Conservation (phyloP, 2,888 invertebrate species). For the Cephonodes hylas region DNA sequence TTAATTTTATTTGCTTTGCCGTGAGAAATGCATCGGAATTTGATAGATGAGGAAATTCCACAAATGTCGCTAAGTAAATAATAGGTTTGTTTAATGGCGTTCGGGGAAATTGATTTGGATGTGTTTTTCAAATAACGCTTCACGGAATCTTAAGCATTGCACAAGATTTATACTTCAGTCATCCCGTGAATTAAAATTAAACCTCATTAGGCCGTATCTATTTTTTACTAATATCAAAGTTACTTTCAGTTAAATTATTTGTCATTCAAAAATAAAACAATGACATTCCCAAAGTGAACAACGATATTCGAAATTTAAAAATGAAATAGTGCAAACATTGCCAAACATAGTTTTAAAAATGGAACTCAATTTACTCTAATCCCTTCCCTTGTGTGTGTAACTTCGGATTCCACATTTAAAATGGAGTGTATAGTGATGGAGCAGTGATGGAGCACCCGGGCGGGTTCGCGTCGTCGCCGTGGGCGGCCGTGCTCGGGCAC, state of each 20-base stretch:
- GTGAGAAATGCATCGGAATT: slow-evolving; percentile 24
- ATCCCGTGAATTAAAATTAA: too few relatives aligned
- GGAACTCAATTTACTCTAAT: background rate
- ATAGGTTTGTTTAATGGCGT: too few relatives aligned
- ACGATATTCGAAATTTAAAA: slow-evolving; percentile 16
- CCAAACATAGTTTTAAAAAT: slow-evolving; percentile 17
- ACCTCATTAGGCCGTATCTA: too few relatives aligned
- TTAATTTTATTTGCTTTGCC: slow-evolving; percentile 26
- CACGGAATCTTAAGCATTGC: too few relatives aligned
- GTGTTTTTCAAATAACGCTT: too few relatives aligned
- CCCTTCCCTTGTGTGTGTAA: too few relatives aligned
- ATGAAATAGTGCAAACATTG: slow-evolving; percentile 13
- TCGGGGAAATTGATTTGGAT: background rate
- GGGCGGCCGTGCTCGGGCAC: slow-evolving; percentile 88
- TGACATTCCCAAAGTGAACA: background rate
- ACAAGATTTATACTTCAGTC: too few relatives aligned
- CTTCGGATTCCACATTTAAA: too few relatives aligned
- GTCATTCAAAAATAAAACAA: background rate
- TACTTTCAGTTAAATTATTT: too few relatives aligned
- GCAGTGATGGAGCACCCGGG: slow-evolving; percentile 88
- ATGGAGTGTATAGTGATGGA: slow-evolving; percentile 30
- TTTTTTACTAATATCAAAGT: too few relatives aligned
- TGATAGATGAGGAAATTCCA: slow-evolving; percentile 13
- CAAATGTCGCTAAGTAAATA: background rate
- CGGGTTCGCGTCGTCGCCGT: slow-evolving; percentile 88